Evolutionary conservation across 2,113 vertebrate genomes (phyloP).

Genomic region (Pteronura brasiliensis): DNA sequence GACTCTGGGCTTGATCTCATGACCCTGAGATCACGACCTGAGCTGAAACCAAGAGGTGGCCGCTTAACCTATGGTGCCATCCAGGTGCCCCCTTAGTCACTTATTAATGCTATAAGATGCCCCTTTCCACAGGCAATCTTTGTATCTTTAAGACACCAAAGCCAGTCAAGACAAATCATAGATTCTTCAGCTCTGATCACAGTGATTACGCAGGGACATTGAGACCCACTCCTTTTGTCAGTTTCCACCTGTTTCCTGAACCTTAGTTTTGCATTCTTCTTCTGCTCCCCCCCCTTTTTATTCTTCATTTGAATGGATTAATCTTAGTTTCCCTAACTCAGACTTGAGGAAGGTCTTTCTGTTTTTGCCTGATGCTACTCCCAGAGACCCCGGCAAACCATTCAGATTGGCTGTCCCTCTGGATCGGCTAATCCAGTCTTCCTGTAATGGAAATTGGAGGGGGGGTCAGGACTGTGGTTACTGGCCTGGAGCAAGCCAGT

Average conservation of each 20-base stretch:
- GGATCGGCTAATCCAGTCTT: not conserved
- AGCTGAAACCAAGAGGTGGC: not conserved
- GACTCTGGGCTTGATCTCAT: not conserved
- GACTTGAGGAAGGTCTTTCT: not conserved
- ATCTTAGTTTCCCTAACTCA: not conserved
- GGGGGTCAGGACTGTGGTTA: not conserved
- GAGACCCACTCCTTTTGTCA: not conserved
- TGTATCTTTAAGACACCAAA: not conserved
- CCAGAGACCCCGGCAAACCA: not conserved
- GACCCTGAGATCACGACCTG: not conserved
- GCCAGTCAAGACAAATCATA: not conserved
- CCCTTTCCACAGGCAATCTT: not conserved
- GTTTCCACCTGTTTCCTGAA: not conserved
- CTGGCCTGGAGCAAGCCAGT: not conserved
- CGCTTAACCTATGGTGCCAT: not conserved
- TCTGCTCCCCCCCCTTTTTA: fast-evolving
- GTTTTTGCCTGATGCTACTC: not conserved
- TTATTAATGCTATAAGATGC: not conserved
- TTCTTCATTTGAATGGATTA: not conserved
- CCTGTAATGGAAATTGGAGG: not conserved
- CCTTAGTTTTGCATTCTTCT: not conserved
- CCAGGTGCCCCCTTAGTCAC: not conserved
- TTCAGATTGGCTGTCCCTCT: not conserved
- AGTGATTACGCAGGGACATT: not conserved
- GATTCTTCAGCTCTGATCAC: not conserved